Evolutionary conservation across 2,113 vertebrate species (phyloP).

Genomic region (Falcunculus frontatus): DNA sequence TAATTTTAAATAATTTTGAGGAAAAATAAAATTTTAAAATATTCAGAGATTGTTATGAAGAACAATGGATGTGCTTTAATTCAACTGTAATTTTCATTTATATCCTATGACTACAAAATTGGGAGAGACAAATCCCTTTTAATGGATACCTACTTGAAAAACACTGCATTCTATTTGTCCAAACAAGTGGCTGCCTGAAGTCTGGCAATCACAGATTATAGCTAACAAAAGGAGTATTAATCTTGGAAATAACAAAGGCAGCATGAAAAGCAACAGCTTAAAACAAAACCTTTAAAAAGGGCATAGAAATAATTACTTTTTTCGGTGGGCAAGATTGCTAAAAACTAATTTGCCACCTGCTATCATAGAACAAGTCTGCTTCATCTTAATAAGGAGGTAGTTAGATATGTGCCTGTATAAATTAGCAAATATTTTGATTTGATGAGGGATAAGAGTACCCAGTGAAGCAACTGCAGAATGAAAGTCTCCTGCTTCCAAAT

Average conservation of each 20-base stretch:
- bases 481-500: not conserved
- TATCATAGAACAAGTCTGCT: not conserved
- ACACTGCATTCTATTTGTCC: not conserved
- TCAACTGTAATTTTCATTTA: not conserved
- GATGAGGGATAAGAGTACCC: not conserved
- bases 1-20: not conserved
- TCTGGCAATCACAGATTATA: not conserved
- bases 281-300: not conserved
- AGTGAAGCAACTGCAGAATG: not conserved
- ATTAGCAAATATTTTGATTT: not conserved
- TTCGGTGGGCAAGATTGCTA: not conserved
- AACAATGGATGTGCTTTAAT: not conserved
- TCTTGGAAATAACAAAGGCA: not conserved
- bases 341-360: constrained; percentile 16
- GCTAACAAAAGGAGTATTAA: not conserved
- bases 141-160: not conserved
- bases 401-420: not conserved
- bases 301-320: not conserved
- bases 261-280: not conserved
- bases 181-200: not conserved
- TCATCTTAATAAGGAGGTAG: not conserved
- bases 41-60: not conserved
- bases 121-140: not conserved
- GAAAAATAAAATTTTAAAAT: not conserved
- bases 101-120: not conserved